Evolutionary conservation across 2,113 vertebrate species (phyloP).

Genomic region (Nipponia nippon): DNA sequence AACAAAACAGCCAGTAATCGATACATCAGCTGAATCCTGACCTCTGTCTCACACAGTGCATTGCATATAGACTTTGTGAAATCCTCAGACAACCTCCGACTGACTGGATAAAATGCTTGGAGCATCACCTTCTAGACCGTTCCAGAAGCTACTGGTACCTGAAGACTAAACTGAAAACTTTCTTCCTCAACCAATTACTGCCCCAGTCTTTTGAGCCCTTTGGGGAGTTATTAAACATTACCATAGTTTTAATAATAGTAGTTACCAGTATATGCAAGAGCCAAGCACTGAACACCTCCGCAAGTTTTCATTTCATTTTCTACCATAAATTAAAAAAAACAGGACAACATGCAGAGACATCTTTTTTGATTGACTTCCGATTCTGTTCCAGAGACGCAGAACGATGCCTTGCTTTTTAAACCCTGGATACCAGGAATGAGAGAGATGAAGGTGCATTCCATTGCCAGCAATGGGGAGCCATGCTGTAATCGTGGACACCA

Average conservation of each 20-base stretch:
- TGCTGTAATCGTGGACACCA: slow-evolving; percentile 24
- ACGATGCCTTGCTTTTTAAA: slow-evolving; percentile 69
- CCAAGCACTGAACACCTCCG: slow-evolving; percentile 69
- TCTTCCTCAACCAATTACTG: slow-evolving; percentile 50
- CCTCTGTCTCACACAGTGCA: slow-evolving; percentile 30
- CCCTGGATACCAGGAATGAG: slow-evolving; percentile 48
- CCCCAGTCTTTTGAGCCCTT: slow-evolving; percentile 43
- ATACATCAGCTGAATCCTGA: slow-evolving; percentile 84
- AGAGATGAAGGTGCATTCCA: slow-evolving; percentile 52
- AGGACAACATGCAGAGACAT: slow-evolving; percentile 18
- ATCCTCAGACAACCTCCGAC: slow-evolving; percentile 29
- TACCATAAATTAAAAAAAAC: slow-evolving; percentile 21
- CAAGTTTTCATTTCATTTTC: slow-evolving; percentile 62
- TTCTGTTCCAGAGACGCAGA: slow-evolving; percentile 50
- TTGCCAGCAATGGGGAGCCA: slow-evolving; percentile 29
- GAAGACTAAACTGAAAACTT: slow-evolving; percentile 63
- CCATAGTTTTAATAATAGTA: slow-evolving; percentile 68
- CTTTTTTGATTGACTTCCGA: slow-evolving; percentile 20
- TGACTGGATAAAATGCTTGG: slow-evolving; percentile 57
- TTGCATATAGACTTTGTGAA: slow-evolving; percentile 41
- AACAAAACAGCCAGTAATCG: slow-evolving; percentile 76
- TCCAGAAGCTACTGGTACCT: slow-evolving; percentile 66
- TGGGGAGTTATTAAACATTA: slow-evolving; percentile 40
- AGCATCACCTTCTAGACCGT: slow-evolving; percentile 29
- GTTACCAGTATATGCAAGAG: slow-evolving; percentile 69